Base-by-base conservation (phyloP, 2,113 vertebrate genomes). In the Nothobranchius furzeri region DNA sequence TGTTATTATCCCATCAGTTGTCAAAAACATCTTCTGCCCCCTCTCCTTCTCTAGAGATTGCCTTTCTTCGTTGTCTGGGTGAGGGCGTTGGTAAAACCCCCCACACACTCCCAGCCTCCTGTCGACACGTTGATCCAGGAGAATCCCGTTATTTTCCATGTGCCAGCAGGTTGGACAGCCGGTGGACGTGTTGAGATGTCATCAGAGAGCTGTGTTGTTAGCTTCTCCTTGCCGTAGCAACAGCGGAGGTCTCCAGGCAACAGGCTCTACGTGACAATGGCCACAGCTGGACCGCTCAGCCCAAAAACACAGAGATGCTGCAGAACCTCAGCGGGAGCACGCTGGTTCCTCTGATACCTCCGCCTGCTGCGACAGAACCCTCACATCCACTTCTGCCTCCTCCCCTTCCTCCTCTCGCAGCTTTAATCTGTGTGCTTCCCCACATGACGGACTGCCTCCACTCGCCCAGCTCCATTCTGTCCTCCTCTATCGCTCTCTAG, bases 201-300 rank as follows among this genome's bases (percentile, higher is more conserved):
- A 6, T 40, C 37, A 40, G 0, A 67, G 49, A 61, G 42, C 30
- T 30, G 30, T 30, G 3, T 30, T 30, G 30, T 30, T 30, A 30
- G 9, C 68, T 68, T 37, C 30, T 52, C 12, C 47, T 64, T 65
- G 13, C 75, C 17, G 75, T 36, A 64, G 79, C 47, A 50, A 83
- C 70, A 64, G 69, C 63, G 42, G 54, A 57, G 79, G 87, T 90
- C 81, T 89, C 89, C 86, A 89, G 87, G 89, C 89, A 90, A 90
- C 89, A 89, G 89, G 86, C 79, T 84, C 78, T 74, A 48, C 42
- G 70, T 46, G 71, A 59, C 61, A 75, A 73, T 65, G 54, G 64
- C 67, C 4, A 13, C 35, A 2, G 43, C 12, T 45, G 67, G 15
- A 71, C 72, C 53, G 20, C 10, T 46, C 54, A 47, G 58, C 47